Base-by-base conservation (phyloP, 2,113 vertebrate species). In the Brachypteracias leptosomus region DNA sequence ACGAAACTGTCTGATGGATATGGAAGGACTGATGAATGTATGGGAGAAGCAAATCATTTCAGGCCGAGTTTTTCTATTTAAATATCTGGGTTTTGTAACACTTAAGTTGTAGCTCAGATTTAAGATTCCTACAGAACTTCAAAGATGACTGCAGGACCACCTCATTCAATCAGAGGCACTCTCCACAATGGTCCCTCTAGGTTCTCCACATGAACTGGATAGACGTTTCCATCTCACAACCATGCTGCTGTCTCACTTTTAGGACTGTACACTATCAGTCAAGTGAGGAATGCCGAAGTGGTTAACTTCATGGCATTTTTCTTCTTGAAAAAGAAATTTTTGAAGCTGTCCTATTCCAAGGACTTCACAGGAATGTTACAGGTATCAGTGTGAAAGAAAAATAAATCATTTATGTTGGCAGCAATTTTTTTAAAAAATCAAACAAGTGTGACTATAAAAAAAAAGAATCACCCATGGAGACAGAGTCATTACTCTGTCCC, bases 111-210 rank as follows among this genome's bases (percentile, higher is more conserved):
- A 88, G 19, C 62, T 91, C 11, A 71, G 67, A 84, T 74, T 72
- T 65, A 49, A 83, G 61, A 85, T 44, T 71, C 54, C 67, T 71
- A 29, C 1, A 85, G 49, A 80, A 75, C 15, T 52, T 68, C 25
- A 57, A 33, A 84, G 68, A 58, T 33, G 31, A 47, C 31, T 63
- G 52, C 22, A 92, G 47, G 25, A 89, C 33, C 33, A 71, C 15
- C 40, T 90, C 72, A 29, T 47, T 74, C 6, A 2, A 31, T 11
- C 2, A 0, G 0, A 70, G n/a, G 44, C 4, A 6, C 42, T 25
- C 51, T 49, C 59, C 49, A 29, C 77, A 80, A 33, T 1, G 46
- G n/a, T 31, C 74, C 59, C 63, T 86, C 75, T 29, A 61, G 19
- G 12, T 31, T 65, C 0, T 0, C 51, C 61, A 83, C 4, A 13